A percentile compares a stretch with the other conserved stretches of the same genome.
phyloP scores from a whole-genome alignment of 2,888 invertebrate species.

The Chloroclysta siterata region DNA sequence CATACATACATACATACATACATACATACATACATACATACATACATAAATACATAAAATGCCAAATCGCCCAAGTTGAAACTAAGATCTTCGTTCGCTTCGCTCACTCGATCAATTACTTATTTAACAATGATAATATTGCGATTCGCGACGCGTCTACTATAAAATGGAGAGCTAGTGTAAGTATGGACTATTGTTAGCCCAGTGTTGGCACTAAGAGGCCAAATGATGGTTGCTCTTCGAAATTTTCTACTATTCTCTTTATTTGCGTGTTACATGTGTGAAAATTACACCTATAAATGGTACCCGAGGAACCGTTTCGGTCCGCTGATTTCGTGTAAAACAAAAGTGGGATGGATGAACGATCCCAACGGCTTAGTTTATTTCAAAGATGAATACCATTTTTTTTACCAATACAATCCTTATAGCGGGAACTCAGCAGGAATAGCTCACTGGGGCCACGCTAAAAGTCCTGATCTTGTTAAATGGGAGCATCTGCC shows the following conservation, averaged over 20 bases:
- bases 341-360: conserved; percentile 71
- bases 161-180: conserved; percentile 29
- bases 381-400: conserved; percentile 65
- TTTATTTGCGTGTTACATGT: conserved; percentile 44
- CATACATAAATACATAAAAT: too few relatives aligned
- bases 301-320: conserved; percentile 68
- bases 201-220: conserved; percentile 23
- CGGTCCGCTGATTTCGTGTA: conserved; percentile 49
- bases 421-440: conserved; percentile 64
- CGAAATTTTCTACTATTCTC: conserved; percentile 44
- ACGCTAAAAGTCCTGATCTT: conserved; percentile 74
- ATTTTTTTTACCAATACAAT: conserved; percentile 81
- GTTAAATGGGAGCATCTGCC: conserved; percentile 76
- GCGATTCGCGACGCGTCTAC: conserved; percentile 11
- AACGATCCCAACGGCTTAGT: conserved; percentile 85
- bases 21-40: too few relatives aligned
- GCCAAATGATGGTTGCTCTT: conserved; percentile 38
- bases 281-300: conserved; percentile 43
- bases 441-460: conserved; percentile 80
- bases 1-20: too few relatives aligned
- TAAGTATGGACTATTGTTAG: conserved; percentile 45
- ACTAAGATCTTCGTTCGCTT: too few relatives aligned
- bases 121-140: too few relatives aligned
- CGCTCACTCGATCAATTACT: too few relatives aligned
- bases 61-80: too few relatives aligned